Conservation (phyloP, 2,113 vertebrate genomes). For the Neoarius graeffei region DNA sequence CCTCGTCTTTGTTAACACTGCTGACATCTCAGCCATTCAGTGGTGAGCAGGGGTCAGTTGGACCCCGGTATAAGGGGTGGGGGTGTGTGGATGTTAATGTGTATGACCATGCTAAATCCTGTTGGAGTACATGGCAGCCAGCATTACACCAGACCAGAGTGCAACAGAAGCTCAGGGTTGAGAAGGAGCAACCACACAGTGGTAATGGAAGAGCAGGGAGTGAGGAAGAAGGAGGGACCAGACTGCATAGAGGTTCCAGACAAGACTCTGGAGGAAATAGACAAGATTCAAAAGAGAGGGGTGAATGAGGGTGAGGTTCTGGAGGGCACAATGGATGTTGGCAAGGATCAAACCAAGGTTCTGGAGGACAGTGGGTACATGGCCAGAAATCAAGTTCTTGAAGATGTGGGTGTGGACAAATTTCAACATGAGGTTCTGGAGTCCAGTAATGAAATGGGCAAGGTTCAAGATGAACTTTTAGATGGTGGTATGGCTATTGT, state of each 20-base stretch:
- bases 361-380: not conserved
- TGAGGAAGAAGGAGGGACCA: not conserved
- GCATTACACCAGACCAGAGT: slow-evolving; percentile 5
- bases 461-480: not conserved
- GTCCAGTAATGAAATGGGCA: not conserved
- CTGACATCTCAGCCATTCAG: slow-evolving; percentile 84
- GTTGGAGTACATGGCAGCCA: not conserved
- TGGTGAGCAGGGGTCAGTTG: slow-evolving; percentile 52
- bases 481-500: not conserved
- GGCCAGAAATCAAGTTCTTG: not conserved
- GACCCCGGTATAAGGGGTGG: slow-evolving; percentile 36
- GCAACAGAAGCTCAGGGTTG: slow-evolving; percentile 29
- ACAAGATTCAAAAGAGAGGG: not conserved
- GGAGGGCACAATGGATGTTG: not conserved
- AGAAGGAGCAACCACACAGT: slow-evolving; percentile 20
- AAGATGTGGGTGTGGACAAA: not conserved
- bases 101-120: slow-evolving; percentile 26
- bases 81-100: slow-evolving; percentile 34
- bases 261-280: not conserved
- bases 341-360: not conserved
- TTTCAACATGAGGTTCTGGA: not conserved
- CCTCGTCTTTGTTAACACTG: slow-evolving; percentile 83
- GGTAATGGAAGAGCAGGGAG: slow-evolving; percentile 59
- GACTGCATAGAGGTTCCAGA: not conserved
- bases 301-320: not conserved